Percentiles rank a stretch among this genome's conserved stretches.
These are phyloP conservation scores for Prionailurus bengalensis DNA, from an alignment of 2,113 vertebrate genomes.

Conservation along the genomic window DNA sequence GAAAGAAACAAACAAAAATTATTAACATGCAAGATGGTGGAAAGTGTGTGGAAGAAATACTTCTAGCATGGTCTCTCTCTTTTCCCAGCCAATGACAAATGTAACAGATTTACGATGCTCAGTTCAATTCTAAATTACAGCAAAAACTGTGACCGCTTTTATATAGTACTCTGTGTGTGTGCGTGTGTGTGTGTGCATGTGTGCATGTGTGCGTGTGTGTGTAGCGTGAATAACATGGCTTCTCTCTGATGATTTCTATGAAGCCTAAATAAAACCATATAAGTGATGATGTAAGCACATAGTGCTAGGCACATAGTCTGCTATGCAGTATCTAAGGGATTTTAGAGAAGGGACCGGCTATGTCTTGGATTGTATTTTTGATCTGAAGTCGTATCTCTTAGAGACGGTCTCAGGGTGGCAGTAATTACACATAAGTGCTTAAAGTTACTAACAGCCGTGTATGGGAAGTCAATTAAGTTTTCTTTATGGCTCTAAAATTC, in stretches of 20 bases:
- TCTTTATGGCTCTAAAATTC: background rate
- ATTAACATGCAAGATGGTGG: background rate
- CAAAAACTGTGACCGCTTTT: background rate
- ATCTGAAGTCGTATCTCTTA: background rate
- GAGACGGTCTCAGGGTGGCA: conserved; percentile 26
- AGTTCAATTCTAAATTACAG: background rate
- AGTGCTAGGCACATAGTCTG: background rate
- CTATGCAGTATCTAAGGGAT: background rate
- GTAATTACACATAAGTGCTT: background rate
- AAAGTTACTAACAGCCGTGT: background rate
- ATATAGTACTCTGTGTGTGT: background rate
- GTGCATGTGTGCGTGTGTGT: background rate
- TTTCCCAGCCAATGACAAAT: background rate
- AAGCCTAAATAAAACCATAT: background rate
- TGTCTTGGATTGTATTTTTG: background rate
- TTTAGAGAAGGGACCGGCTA: background rate
- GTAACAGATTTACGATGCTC: background rate
- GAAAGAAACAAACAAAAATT: background rate
- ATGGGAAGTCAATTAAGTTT: background rate
- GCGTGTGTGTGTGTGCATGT: background rate
- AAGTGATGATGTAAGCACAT: background rate
- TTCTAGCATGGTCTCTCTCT: too few relatives aligned
- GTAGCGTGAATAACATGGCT: rapidly evolving
- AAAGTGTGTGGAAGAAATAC: background rate
- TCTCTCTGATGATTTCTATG: background rate